Base-by-base conservation (phyloP, 2,888 invertebrate genomes). In the Pycnomerus fuliginosus region DNA sequence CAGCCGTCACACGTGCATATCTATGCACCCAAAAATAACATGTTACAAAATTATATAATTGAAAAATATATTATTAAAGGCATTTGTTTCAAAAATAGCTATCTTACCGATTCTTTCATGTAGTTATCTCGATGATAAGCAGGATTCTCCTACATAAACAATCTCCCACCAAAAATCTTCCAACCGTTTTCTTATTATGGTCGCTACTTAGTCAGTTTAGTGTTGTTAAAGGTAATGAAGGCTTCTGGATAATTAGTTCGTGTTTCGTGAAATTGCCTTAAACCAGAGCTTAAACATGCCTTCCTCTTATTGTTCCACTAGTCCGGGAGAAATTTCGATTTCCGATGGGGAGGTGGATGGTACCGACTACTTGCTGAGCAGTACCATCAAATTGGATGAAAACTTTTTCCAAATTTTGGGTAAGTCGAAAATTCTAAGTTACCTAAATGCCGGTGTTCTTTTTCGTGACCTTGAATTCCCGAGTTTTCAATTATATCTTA, bases 371-470 rank as follows among this genome's bases (percentile, higher is more conserved):
- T 74, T 82, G 49, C 73, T 82, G 45, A 80, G 80, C 54, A 80
- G 80, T 50, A 80, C 80, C 10, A 80, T 81, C 69, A 72, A 79
- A 61, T 64, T 80, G 41, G 81, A 82, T 58, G 81, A 81, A 55
- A 77, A 75, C 63, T 79, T 79, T 68, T 76, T 81, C 63, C 80
- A 79, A 69, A 77, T 80, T 62, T 72, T 81, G 27, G 80, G 81
- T 80, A 62, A 79, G 80, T 76, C 17, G 20, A 33, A 11, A 15
- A 14, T 10, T 25, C 7, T 10, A 8, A 10, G 25, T 25, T n/a
- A n/a, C n/a, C n/a, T n/a, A n/a, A n/a, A n/a, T n/a, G n/a, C n/a
- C n/a, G n/a, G n/a, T n/a, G n/a, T n/a, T n/a, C n/a, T n/a, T n/a
- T n/a, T n/a, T n/a, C n/a, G n/a, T n/a, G n/a, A n/a, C n/a, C n/a